Evolutionary conservation across 2,888 invertebrate species (phyloP).

Genomic region (Archaeoteleia sp.): DNA sequence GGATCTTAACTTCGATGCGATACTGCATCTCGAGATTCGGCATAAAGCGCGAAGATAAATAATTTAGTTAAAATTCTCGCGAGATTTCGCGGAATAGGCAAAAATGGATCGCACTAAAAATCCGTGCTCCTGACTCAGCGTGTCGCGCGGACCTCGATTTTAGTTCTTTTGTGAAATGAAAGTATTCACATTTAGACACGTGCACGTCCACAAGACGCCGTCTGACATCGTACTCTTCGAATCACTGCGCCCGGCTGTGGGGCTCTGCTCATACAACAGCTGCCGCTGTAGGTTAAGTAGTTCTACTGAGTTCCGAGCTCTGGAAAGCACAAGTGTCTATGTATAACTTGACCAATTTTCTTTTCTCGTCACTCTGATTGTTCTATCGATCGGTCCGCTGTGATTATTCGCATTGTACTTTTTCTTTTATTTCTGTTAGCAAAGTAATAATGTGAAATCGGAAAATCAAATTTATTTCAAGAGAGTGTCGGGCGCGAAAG

Average conservation of each 20-base stretch:
- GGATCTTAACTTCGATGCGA: background rate
- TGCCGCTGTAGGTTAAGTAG: slow-evolving; percentile 47
- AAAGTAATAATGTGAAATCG: background rate
- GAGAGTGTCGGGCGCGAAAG: too few relatives aligned
- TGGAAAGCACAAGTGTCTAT: slow-evolving; percentile 34
- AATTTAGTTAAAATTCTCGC: slow-evolving; percentile 21
- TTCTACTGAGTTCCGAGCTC: slow-evolving; percentile 33
- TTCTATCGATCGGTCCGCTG: slow-evolving; percentile 21
- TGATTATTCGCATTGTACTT: slow-evolving; percentile 6
- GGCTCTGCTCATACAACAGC: slow-evolving; percentile 38
- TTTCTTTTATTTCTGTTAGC: background rate
- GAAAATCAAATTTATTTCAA: slow-evolving; percentile 1
- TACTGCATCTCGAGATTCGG: background rate
- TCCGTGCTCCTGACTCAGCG: slow-evolving; percentile 45
- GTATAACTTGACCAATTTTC: slow-evolving; percentile 50
- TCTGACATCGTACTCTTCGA: slow-evolving; percentile 49
- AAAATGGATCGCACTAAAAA: slow-evolving; percentile 41
- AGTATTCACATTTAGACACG: slow-evolving; percentile 48
- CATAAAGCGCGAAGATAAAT: slow-evolving; percentile 27
- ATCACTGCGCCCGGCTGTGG: slow-evolving; percentile 45
- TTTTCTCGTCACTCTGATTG: slow-evolving; percentile 41
- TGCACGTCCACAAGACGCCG: slow-evolving; percentile 41
- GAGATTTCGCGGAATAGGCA: slow-evolving; percentile 34
- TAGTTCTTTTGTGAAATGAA: slow-evolving; percentile 40
- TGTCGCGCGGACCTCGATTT: slow-evolving; percentile 35